Percentiles rank a stretch among this genome's conserved stretches.
phyloP scores from a whole-genome alignment of 2,113 vertebrate genomes.

The Phainopepla nitens region DNA sequence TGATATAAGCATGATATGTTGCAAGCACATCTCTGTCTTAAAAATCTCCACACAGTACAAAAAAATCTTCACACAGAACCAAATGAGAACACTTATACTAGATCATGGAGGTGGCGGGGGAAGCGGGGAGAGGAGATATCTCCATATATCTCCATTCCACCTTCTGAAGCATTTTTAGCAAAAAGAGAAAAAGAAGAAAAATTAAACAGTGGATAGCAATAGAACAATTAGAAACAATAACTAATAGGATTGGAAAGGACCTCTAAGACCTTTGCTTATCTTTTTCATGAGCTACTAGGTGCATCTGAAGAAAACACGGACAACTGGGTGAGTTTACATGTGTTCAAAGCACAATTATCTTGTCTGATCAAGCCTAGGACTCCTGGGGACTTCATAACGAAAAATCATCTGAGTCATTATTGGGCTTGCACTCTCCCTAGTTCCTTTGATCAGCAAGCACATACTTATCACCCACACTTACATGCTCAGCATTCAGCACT shows the following conservation, averaged over 20 bases:
- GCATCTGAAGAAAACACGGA: not conserved
- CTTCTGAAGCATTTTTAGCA: not conserved
- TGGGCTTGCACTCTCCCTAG: not conserved
- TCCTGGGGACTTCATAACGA: not conserved
- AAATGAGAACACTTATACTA: not conserved
- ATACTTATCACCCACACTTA: constrained; percentile 18
- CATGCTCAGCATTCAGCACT: constrained; percentile 18
- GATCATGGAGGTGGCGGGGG: not conserved
- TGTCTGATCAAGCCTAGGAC: not conserved
- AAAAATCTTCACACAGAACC: not conserved
- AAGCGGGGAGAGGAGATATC: not conserved
- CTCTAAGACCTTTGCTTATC: not conserved
- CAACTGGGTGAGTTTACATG: not conserved
- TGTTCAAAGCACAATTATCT: constrained; percentile 50
- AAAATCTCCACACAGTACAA: not conserved
- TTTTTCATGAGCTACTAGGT: not conserved
- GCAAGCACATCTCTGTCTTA: not conserved
- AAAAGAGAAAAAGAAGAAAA: not conserved
- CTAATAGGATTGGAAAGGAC: not conserved
- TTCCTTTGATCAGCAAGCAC: constrained; percentile 55
- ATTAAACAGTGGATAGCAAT: not conserved
- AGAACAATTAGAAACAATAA: not conserved
- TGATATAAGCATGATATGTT: rapidly evolving
- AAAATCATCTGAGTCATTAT: not conserved
- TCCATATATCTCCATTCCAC: not conserved